Conservation (phyloP, 2,888 invertebrate species). For the Dynastes hyllus region DNA sequence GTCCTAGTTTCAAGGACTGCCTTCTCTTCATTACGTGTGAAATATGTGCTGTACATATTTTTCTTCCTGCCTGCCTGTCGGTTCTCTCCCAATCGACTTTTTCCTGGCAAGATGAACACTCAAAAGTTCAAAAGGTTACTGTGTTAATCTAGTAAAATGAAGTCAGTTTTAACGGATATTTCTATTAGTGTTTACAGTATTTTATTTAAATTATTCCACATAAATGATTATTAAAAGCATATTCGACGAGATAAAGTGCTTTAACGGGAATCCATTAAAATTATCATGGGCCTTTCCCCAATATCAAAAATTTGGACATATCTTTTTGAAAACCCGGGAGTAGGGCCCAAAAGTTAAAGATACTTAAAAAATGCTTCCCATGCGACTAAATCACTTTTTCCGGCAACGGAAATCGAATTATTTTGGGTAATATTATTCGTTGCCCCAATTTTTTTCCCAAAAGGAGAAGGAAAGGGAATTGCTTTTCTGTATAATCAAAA, state of each 20-base stretch:
- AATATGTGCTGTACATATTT: background rate
- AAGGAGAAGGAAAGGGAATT: conserved; percentile 11
- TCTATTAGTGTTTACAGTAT: background rate
- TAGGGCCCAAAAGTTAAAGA: conserved; percentile 16
- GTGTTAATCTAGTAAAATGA: background rate
- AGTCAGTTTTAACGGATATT: background rate
- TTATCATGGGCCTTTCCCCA: background rate
- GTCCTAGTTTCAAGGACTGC: background rate
- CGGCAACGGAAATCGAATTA: conserved; percentile 22
- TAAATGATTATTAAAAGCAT: conserved; percentile 15
- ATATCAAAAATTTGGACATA: conserved; percentile 11
- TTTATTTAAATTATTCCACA: conserved; percentile 4
- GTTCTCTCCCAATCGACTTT: background rate
- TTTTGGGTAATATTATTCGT: conserved; percentile 15
- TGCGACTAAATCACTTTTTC: conserved; percentile 26
- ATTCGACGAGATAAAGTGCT: background rate
- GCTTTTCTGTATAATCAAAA: conserved; percentile 4
- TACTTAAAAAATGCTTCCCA: background rate
- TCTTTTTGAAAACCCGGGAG: background rate
- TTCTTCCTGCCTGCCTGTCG: background rate
- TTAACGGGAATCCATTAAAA: conserved; percentile 3
- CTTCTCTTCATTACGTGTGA: background rate
- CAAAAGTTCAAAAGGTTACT: conserved; percentile 15
- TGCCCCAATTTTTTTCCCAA: conserved; percentile 16
- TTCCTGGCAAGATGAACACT: background rate